Percentiles rank a stretch among this genome's conserved stretches.
phyloP scores from a whole-genome alignment of 2,888 invertebrate genomes.

The Caenorhabditis auriculariae region DNA sequence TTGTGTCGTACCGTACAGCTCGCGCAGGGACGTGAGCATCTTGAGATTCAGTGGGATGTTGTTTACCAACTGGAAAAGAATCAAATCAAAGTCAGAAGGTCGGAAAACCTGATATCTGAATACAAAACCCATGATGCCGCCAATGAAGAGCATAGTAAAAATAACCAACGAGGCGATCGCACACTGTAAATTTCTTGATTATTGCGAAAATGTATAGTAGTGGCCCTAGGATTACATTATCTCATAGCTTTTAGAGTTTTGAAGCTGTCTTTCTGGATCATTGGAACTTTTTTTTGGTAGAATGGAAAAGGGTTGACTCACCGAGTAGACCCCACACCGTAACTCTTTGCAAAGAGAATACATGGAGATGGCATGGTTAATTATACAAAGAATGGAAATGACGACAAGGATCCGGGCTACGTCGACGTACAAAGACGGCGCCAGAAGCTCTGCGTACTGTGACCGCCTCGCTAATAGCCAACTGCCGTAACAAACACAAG shows the following conservation, averaged over 20 bases:
- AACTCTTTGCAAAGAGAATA: slow-evolving; percentile 55
- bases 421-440: slow-evolving; percentile 61
- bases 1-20: slow-evolving; percentile 57
- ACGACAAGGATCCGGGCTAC: slow-evolving; percentile 49
- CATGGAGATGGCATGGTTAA: slow-evolving; percentile 47
- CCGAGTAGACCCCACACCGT: slow-evolving; percentile 60
- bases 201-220: neutral
- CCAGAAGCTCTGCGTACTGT: slow-evolving; percentile 58
- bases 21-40: slow-evolving; percentile 59
- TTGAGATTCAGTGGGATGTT: slow-evolving; percentile 60
- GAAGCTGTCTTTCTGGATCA: neutral
- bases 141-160: slow-evolving; percentile 59
- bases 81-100: neutral
- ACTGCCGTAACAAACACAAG: slow-evolving; percentile 53
- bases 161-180: slow-evolving; percentile 55
- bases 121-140: slow-evolving; percentile 62
- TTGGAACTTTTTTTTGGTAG: neutral
- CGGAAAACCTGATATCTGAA: slow-evolving; percentile 52
- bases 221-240: neutral
- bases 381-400: slow-evolving; percentile 40
- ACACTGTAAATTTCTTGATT: slow-evolving; percentile 45
- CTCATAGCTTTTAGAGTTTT: neutral
- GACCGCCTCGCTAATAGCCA: slow-evolving; percentile 55
- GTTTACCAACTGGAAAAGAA: slow-evolving; percentile 31
- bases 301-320: slow-evolving; percentile 10